Evolutionary conservation across 2,797 vertebrate species (phyloP).

Genomic region (Antennarius maculatus): DNA sequence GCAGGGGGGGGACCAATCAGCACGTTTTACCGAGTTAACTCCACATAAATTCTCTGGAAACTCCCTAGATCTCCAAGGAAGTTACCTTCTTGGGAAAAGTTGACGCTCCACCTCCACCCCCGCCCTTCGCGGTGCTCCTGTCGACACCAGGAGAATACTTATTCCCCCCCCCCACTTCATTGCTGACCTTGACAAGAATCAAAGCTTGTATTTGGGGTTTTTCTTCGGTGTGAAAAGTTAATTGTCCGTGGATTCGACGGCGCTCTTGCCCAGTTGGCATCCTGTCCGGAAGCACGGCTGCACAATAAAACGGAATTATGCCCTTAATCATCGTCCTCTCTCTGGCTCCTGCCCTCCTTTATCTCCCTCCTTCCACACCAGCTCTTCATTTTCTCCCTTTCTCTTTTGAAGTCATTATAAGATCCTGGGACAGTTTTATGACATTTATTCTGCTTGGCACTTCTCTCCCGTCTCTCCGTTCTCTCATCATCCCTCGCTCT

Average conservation of each 20-base stretch:
- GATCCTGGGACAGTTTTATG: slow-evolving; percentile 68
- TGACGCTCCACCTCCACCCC: too few species aligned
- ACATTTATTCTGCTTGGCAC: slow-evolving; percentile 69
- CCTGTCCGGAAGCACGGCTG: slow-evolving; percentile 35
- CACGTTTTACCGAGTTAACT: too few species aligned
- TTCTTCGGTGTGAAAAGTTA: slow-evolving; percentile 37
- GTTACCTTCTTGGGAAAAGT: background rate
- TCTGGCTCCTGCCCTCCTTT: slow-evolving; percentile 37
- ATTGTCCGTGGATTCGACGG: slow-evolving; percentile 32
- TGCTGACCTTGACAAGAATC: slow-evolving; percentile 47
- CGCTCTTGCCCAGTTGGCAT: slow-evolving; percentile 36
- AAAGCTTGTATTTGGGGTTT: slow-evolving; percentile 26
- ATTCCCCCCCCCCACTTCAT: slow-evolving; percentile 12
- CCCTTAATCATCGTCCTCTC: slow-evolving; percentile 61
- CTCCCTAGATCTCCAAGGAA: too few species aligned
- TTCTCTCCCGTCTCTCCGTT: slow-evolving; percentile 35
- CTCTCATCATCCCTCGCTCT: slow-evolving; percentile 59
- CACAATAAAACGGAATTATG: slow-evolving; percentile 65
- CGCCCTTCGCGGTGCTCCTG: background rate
- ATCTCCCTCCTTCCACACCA: slow-evolving; percentile 61
- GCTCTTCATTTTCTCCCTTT: slow-evolving; percentile 39
- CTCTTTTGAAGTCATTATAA: slow-evolving; percentile 65
- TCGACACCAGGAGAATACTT: slow-evolving; percentile 4
- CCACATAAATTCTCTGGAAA: background rate
- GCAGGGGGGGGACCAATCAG: too few species aligned